A percentile compares a stretch with the other conserved stretches of the same genome.
These are phyloP conservation scores for Prionailurus viverrinus DNA, from an alignment of 2,113 vertebrate species.

Conservation along the genomic window DNA sequence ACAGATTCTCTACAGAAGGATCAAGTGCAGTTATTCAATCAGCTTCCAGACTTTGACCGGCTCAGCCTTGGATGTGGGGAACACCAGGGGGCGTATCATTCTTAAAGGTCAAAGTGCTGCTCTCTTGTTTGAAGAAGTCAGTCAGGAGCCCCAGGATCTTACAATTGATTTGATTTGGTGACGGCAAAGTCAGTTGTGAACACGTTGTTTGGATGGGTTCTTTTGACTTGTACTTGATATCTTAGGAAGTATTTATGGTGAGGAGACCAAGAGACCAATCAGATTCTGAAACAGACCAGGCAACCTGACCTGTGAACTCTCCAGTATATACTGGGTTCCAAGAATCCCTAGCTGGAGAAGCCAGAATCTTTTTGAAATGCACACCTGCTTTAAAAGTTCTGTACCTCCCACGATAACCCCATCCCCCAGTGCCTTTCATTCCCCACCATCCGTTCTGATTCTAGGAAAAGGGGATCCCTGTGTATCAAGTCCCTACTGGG, in stretches of 20 bases:
- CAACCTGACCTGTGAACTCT: constrained; percentile 16
- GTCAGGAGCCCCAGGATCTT: constrained; percentile 7
- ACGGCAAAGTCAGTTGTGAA: constrained; percentile 58
- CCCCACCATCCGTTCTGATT: not conserved
- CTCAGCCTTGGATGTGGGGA: not conserved
- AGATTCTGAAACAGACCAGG: constrained; percentile 45
- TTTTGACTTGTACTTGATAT: constrained; percentile 65
- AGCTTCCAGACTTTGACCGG: not conserved
- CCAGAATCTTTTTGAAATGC: constrained; percentile 30
- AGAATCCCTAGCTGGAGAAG: constrained; percentile 53
- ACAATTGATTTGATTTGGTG: constrained; percentile 17
- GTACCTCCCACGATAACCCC: not conserved
- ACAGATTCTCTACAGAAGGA: constrained; percentile 60
- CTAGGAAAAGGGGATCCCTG: not conserved
- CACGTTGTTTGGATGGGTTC: constrained; percentile 1
- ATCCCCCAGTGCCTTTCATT: not conserved
- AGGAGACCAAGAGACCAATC: constrained; percentile 27
- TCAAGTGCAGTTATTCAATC: not conserved
- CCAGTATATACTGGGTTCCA: not conserved
- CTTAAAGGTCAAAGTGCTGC: constrained; percentile 58
- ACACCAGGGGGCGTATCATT: not conserved
- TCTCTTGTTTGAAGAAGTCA: constrained; percentile 7
- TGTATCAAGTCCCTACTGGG: not conserved
- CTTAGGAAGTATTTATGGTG: constrained; percentile 47
- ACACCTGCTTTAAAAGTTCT: constrained; percentile 46